Base-by-base conservation (phyloP, 2,113 vertebrate species). In the Geothlypis trichas region DNA sequence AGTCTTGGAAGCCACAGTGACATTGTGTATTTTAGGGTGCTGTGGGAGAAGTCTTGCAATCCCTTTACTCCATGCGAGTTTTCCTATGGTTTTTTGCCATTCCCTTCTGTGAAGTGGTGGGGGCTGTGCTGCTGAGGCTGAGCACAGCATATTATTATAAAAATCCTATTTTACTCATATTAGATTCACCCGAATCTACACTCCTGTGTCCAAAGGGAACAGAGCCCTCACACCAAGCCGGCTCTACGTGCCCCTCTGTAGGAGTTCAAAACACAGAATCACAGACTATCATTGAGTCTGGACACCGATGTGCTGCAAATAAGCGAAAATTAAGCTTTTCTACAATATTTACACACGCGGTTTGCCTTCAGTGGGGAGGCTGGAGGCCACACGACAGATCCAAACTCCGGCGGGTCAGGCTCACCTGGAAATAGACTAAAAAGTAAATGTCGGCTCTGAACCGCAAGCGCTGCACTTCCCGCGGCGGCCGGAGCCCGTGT, bases 61-160 rank as follows among this genome's bases (percentile, higher is more conserved):
- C 31, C 23, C 23, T 35, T 27, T 30, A 19, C 18, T 44, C 42
- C 1, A 1, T 51, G 15, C 0, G 1, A 44, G 31, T 42, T 21
- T 23, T 77, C 27, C 3, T 3, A 1, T 0, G 1, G 0, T 13
- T 37, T 85, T 67, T 37, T 44, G 42, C 46, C 1, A 1, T 49
- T 68, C 17, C 31, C 6, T 21, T 30, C 14, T 14, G 26, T 17
- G 37, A 31, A 66, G 59, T 2, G 10, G 19, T 3, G 10, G 67
- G 28, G 24, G 6, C 19, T 35, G 24, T 0, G 0, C 33, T 52
- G n/a, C 37, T 39, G 49, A 47, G 30, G 23, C 46, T 39, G 26
- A 54, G 19, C n/a, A 67, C 13, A 28, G 22, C 35, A 7, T 7
- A 39, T 46, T 37, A 27, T 31, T 33, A 44, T 20, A 24, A 16